Conservation (phyloP, 2,113 vertebrate species). For the Tautogolabrus adspersus region DNA sequence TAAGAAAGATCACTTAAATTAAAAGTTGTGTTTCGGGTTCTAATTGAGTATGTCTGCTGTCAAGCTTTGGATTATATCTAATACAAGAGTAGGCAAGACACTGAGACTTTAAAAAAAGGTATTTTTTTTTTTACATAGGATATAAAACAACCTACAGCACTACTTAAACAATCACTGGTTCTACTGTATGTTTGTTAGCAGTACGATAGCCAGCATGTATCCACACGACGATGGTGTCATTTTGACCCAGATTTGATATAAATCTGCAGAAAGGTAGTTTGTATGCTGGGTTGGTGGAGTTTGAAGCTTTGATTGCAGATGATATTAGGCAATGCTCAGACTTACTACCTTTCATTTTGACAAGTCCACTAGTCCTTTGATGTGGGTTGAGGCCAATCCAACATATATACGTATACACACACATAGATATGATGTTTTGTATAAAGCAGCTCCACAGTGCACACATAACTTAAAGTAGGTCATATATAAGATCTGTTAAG, state of each 20-base stretch:
- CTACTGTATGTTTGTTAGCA: neutral
- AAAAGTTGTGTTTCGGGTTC: constrained; percentile 66
- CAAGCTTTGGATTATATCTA: constrained; percentile 39
- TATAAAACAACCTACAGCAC: neutral
- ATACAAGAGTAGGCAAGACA: constrained; percentile 22
- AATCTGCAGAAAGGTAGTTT: neutral
- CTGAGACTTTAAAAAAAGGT: neutral
- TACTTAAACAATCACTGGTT: neutral
- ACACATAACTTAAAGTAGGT: neutral
- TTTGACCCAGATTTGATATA: neutral
- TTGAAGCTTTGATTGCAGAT: neutral
- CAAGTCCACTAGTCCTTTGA: constrained; percentile 13
- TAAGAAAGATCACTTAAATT: constrained; percentile 65
- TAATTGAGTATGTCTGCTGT: constrained; percentile 57
- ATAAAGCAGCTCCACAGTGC: constrained; percentile 3
- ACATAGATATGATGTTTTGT: neutral
- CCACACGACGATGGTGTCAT: neutral
- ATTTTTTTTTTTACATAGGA: neutral
- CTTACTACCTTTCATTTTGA: constrained; percentile 3
- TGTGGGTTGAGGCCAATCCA: constrained; percentile 11
- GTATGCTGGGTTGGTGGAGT: neutral
- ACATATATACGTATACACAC: neutral
- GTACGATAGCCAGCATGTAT: neutral
- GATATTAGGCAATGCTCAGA: neutral
- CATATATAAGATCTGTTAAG: constrained; percentile 7